These are phyloP conservation scores for Rhombomys opimus DNA, from an alignment of 2,113 vertebrate genomes.

Conservation along the genomic window DNA sequence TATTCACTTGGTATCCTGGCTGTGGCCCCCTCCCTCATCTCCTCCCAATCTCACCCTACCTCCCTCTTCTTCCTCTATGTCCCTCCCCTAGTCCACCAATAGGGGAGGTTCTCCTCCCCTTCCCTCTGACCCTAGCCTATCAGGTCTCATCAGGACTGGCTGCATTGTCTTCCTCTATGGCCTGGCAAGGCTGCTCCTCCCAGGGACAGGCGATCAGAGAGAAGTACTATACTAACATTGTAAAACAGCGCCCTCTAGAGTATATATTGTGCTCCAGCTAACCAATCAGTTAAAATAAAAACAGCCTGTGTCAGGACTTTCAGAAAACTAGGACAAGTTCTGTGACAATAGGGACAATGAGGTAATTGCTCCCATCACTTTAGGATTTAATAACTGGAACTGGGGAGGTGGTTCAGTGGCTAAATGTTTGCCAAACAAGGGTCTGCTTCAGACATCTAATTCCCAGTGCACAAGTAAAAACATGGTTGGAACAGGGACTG, in stretches of 20 bases:
- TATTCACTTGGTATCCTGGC: too few relatives aligned
- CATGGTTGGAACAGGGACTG: not conserved
- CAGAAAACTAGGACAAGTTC: not conserved
- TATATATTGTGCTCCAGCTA: not conserved
- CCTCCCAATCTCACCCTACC: too few relatives aligned
- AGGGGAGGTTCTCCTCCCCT: too few relatives aligned
- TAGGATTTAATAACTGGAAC: not conserved
- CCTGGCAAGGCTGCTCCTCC: too few relatives aligned
- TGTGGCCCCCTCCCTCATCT: too few relatives aligned
- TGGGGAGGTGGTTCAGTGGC: too few relatives aligned
- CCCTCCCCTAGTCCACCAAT: too few relatives aligned
- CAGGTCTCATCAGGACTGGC: too few relatives aligned
- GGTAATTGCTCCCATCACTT: not conserved
- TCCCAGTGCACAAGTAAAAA: not conserved
- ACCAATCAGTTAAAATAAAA: not conserved
- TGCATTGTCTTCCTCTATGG: too few relatives aligned
- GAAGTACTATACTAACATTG: not conserved
- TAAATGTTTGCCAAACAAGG: not conserved
- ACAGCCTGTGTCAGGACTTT: not conserved
- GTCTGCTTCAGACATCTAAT: not conserved
- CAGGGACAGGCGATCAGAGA: too few relatives aligned
- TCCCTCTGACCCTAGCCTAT: too few relatives aligned
- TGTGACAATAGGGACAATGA: not conserved
- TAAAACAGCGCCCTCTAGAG: slow-evolving; percentile 29
- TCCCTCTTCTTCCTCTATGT: too few relatives aligned